Base-by-base conservation (phyloP, 2,113 vertebrate genomes). In the Mystacornis crossleyi region DNA sequence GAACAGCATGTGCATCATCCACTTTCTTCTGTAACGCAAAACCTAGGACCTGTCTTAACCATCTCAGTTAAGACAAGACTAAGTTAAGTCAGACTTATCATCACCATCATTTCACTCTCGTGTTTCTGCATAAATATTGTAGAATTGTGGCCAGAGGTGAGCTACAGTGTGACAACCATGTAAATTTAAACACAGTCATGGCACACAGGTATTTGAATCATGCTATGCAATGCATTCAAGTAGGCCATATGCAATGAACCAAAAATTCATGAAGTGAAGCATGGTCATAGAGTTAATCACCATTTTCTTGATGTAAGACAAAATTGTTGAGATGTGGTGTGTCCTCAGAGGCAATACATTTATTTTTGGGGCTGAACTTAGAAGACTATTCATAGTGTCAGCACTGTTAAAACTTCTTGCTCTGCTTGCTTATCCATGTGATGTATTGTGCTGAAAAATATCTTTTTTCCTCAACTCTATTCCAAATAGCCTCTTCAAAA, bases 1-100 rank as follows among this genome's bases (percentile, higher is more conserved):
- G 14, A 12, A 67, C 7, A 43, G 31, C 8, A 24, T 0, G 1
- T 0, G 9, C 5, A 36, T 11, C 26, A 19, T 51, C 10, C 14
- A 6, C 29, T 26, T 62, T 48, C 12, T 71, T 66, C 38, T 60
- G 1, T 11, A 10, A 28, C 5, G 12, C 9, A 78, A 40, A 81
- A 85, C n/a, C 18, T 67, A 47, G 71, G 26, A 38, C 20, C 8
- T 84, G 4, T 8, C 51, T 58, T 66, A 62, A 64, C 4, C 33
- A 29, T 14, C 33, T 69, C 54, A 40, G 11, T 7, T 58, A 34
- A 73, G 53, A 17, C 10, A 14, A 67, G 24, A 18, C 16, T 60
- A 31, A 53, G 7, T 38, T 36, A 24, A 34, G 5, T 58, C 38
- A 67, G 14, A 47, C 10, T 6, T 81, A 7, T 8, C 2, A 1